Evolutionary conservation across 2,888 invertebrate genomes (phyloP), one percentile per base, ranked within the genome.

Genomic region (Chelonus formosanus): DNA sequence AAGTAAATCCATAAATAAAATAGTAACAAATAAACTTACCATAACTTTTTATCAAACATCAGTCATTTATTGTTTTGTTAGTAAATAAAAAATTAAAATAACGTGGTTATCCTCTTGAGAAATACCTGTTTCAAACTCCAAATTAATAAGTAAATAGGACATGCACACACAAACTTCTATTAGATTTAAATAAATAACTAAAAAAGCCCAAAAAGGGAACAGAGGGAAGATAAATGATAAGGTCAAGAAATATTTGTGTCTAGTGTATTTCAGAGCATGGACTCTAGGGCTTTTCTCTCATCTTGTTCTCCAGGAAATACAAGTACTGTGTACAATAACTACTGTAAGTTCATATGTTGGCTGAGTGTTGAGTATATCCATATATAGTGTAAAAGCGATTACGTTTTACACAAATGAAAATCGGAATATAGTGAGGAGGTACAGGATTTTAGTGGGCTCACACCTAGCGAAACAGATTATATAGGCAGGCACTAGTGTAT

Each of bases 371-470:
- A 40, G 47, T 45, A 34, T 58, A 20, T 20, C 20, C 20, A 20
- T 20, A 45, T 58, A 45, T 10, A 47, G 45, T 58, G 58, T 34
- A 58, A 50, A 52, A 60, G 40, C 50, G 48, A 60, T 60, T 60
- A 60, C 50, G 20, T 60, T 31, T 48, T 48, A 60, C 59, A 60
- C 59, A 48, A 60, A 58, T 60, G 59, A 60, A 60, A 60, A 60
- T 60, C 20, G 40, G 40, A 48, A 36, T 40, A 60, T 50, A 47
- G 47, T 10, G 47, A 47, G 47, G 4, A 10, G 20, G n/a, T 7
- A 10, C 8, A 10, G 6, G 40, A 58, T 61, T 61, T 61, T 61
- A 61, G 52, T 61, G 61, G 35, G 61, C 34, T 61, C 43, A 44
- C 61, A 61, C 61, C 52, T 43, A 52, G 53, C 53, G 44, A 61